These are phyloP conservation scores for Climacteris rufus DNA, from an alignment of 2,113 vertebrate species.

Conservation along the genomic window DNA sequence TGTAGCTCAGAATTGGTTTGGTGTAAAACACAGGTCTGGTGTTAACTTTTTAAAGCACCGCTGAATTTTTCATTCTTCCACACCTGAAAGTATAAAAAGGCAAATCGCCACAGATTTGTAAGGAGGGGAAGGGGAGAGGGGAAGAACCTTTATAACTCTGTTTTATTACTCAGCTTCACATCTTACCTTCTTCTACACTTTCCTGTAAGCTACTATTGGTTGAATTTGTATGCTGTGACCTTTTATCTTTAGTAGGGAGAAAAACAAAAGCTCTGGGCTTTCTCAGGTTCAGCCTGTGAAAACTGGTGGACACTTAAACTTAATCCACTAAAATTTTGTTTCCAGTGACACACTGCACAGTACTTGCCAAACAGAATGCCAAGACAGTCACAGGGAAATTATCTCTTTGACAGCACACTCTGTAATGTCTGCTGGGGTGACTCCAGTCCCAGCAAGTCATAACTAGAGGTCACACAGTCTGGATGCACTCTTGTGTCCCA, in stretches of 20 bases:
- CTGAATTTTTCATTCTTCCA: not conserved
- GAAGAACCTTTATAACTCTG: not conserved
- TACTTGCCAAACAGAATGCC: not conserved
- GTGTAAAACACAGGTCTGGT: not conserved
- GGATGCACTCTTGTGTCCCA: not conserved
- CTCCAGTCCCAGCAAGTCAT: not conserved
- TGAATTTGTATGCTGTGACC: not conserved
- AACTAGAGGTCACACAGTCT: not conserved
- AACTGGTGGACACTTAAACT: not conserved
- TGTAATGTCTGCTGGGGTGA: not conserved
- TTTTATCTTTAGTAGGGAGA: not conserved
- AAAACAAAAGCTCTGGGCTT: not conserved
- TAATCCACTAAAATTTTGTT: not conserved
- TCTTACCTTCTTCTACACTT: not conserved
- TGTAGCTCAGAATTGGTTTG: not conserved
- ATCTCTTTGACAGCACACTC: not conserved
- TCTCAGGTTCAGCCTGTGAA: not conserved
- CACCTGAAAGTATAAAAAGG: not conserved
- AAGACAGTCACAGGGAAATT: not conserved
- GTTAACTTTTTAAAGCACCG: not conserved
- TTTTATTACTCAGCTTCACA: not conserved
- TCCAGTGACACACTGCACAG: accelerated
- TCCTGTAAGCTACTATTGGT: not conserved
- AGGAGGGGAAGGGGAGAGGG: not conserved
- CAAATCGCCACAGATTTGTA: not conserved